Evolutionary conservation across 2,888 invertebrate genomes (phyloP).

Genomic region (Sminthurides aquaticus): DNA sequence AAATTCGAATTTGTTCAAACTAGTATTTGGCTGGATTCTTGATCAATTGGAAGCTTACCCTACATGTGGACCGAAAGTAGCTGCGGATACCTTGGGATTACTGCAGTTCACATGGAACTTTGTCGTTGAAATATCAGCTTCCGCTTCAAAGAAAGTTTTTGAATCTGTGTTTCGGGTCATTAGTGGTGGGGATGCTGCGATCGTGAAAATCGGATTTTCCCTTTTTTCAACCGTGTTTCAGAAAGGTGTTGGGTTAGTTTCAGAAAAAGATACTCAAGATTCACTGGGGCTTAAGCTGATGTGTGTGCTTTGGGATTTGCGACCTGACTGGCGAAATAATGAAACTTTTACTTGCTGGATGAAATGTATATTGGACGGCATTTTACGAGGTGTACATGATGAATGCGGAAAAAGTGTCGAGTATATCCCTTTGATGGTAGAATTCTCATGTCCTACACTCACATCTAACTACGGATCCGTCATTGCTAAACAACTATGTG

Average conservation of each 20-base stretch:
- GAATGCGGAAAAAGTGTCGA: constrained; percentile 8
- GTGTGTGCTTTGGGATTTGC: constrained; percentile 36
- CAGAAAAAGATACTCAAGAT: constrained; percentile 12
- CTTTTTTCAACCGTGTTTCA: constrained; percentile 37
- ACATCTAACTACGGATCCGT: constrained; percentile 30
- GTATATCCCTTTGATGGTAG: constrained; percentile 31
- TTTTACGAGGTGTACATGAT: constrained; percentile 24
- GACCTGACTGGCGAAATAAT: constrained; percentile 38
- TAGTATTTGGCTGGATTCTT: constrained; percentile 38
- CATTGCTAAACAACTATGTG: constrained; percentile 23
- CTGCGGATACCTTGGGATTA: constrained; percentile 32
- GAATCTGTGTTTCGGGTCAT: constrained; percentile 41
- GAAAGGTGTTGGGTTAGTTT: constrained; percentile 22
- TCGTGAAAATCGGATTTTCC: constrained; percentile 40
- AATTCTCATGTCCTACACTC: constrained; percentile 32
- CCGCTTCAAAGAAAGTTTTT: constrained; percentile 36
- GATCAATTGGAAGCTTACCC: constrained; percentile 39
- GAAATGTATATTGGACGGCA: constrained; percentile 35
- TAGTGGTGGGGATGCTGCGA: constrained; percentile 38
- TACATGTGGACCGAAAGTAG: constrained; percentile 36
- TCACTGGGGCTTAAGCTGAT: constrained; percentile 31
- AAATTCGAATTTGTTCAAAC: constrained; percentile 22
- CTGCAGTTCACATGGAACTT: constrained; percentile 32
- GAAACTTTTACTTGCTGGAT: constrained; percentile 37
- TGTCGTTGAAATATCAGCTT: constrained; percentile 28